Evolutionary conservation across 2,797 vertebrate species (phyloP), one percentile per base, ranked within the genome.

Genomic region (Sebastes miniatus): DNA sequence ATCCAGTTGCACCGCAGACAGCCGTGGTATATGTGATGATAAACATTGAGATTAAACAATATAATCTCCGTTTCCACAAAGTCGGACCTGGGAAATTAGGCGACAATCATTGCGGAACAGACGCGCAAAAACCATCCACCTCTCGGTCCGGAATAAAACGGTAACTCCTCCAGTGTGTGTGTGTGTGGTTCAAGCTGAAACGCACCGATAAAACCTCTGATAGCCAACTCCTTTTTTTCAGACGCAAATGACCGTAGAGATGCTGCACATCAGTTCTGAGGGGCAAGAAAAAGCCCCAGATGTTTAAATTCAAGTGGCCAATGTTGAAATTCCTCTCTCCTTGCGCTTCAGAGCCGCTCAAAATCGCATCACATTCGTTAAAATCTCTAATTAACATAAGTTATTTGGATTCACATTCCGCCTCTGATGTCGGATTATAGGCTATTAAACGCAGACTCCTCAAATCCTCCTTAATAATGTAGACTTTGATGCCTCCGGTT

Each of bases 301-400:
- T 73, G 10, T 75, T 79, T 47, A 52, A 73, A 72, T 86, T 90
- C 76, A 90, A 81, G 84, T 84, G 80, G 25, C 62, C 83, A 83
- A 70, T 85, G 50, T 87, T 87, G 11, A 81, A 56, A 80, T 76
- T 77, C 56, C 72, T 34, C 79, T 58, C 76, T 43, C 72, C 39
- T 43, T 66, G 34, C 70, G 79, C 69, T 69, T 83, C 82, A 79
- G 68, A 90, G 79, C 29, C 83, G 76, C 83, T 86, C 80, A 84
- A 87, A 90, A 90, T 86, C 74, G 76, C 84, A 87, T 83, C 85
- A 83, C 29, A 73, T 80, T 91, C 80, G 78, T 90, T 82, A 29
- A 84, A 88, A 94, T 91, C 75, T 93, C 81, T 76, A 89, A 94
- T 92, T 89, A 93, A 83, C 92, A 91, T 69, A 93, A 91, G 73